Conservation (phyloP, 2,888 invertebrate species). For the Lucinisca nassula region DNA sequence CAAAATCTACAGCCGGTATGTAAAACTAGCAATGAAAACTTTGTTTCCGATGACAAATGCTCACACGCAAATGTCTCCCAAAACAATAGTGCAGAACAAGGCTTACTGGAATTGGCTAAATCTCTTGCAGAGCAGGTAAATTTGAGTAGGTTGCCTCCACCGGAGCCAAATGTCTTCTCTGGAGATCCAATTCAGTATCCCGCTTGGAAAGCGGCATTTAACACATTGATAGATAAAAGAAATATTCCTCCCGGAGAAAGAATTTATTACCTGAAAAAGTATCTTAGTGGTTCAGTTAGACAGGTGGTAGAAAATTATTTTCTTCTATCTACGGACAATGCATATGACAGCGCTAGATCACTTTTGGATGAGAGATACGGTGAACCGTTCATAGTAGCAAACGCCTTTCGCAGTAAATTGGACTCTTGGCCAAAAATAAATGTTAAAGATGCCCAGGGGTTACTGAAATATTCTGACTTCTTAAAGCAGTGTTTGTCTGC, state of each 20-base stretch:
- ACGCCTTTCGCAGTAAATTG: slow-evolving; percentile 60
- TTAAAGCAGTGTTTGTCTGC: slow-evolving; percentile 44
- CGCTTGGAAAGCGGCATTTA: slow-evolving; percentile 30
- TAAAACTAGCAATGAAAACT: too few species aligned
- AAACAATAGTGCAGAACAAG: background rate
- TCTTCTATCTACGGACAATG: slow-evolving; percentile 19
- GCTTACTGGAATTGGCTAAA: slow-evolving; percentile 11
- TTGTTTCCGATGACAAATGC: background rate
- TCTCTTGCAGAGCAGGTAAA: slow-evolving; percentile 28
- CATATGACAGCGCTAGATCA: slow-evolving; percentile 48
- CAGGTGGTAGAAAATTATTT: slow-evolving; percentile 28
- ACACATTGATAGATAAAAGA: slow-evolving; percentile 20
- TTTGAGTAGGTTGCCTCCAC: slow-evolving; percentile 48
- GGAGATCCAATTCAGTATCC: slow-evolving; percentile 37
- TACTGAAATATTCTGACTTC: slow-evolving; percentile 40
- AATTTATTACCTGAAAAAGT: slow-evolving; percentile 32
- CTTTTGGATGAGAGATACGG: slow-evolving; percentile 58
- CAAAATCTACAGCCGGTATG: too few species aligned
- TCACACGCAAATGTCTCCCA: background rate
- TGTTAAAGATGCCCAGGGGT: slow-evolving; percentile 22
- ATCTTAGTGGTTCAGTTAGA: slow-evolving; percentile 19
- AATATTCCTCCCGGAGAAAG: slow-evolving; percentile 27
- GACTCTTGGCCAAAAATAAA: slow-evolving; percentile 56
- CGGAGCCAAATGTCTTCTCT: slow-evolving; percentile 55
- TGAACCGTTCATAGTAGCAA: slow-evolving; percentile 38